phyloP scores from a whole-genome alignment of 2,797 vertebrate genomes.

The Microctenopoma lineatum region DNA sequence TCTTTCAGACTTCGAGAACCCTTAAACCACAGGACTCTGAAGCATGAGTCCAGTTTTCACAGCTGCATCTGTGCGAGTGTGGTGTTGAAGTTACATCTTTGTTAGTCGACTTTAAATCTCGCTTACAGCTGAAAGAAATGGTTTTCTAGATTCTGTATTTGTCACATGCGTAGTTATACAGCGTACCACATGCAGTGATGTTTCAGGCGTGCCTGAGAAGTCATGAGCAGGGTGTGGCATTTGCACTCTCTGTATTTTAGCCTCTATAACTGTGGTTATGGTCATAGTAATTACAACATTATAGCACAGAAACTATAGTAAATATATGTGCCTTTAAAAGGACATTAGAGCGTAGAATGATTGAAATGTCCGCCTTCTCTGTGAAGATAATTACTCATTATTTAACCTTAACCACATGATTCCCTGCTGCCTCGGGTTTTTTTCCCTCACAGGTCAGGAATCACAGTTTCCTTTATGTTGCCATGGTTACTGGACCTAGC shows the following conservation, averaged over 20 bases:
- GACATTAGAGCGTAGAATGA: conserved; percentile 16
- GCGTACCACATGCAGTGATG: too few relatives aligned
- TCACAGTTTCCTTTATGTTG: conserved; percentile 63
- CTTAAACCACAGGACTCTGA: conserved; percentile 39
- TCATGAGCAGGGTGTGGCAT: conserved; percentile 53
- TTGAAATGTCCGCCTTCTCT: conserved; percentile 40
- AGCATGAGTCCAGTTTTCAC: conserved; percentile 35
- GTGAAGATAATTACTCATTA: conserved; percentile 43
- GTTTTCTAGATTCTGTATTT: conserved; percentile 7
- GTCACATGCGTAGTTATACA: too few relatives aligned
- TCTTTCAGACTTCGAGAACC: conserved; percentile 45
- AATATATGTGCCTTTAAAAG: conserved; percentile 35
- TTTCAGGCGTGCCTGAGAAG: conserved; percentile 40
- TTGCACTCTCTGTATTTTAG: conserved; percentile 51
- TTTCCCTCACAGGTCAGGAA: conserved; percentile 51
- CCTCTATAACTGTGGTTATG: conserved; percentile 29
- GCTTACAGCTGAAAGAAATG: conserved; percentile 20
- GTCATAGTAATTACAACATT: conserved; percentile 61
- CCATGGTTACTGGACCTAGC: conserved; percentile 63
- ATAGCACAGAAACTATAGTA: conserved; percentile 34
- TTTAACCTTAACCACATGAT: conserved; percentile 46
- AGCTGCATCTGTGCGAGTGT: conserved; percentile 14
- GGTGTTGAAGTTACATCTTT: neutral
- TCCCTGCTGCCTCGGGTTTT: conserved; percentile 27
- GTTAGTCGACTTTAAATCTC: conserved; percentile 17